Evolutionary conservation across 2,797 vertebrate species (phyloP).

Genomic region (Lepilemur septentrionalis): DNA sequence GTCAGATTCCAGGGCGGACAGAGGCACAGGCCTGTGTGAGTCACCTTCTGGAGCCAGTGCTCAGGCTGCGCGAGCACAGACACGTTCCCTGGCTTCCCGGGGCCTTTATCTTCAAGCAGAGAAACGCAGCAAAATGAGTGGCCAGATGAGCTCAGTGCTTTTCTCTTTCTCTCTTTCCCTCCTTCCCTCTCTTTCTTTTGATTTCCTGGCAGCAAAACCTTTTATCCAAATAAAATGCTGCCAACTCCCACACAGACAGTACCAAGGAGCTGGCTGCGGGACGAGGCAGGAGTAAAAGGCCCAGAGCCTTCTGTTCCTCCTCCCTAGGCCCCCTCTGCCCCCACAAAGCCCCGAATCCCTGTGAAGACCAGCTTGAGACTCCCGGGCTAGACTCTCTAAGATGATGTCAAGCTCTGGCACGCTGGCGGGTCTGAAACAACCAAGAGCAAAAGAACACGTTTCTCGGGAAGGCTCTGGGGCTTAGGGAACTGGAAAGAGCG

Average conservation of each 20-base stretch:
- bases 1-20: neutral
- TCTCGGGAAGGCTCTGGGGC: neutral
- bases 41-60: neutral
- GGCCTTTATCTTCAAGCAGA: neutral
- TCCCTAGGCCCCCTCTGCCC: neutral
- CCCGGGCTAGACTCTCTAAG: neutral
- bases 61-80: neutral
- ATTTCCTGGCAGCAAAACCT: neutral
- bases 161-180: neutral
- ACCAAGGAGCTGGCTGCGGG: neutral
- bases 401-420: fast-evolving
- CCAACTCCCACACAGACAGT: neutral
- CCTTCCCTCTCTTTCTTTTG: neutral
- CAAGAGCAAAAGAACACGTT: neutral
- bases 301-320: neutral
- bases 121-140: neutral
- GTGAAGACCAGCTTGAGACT: neutral
- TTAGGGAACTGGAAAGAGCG: neutral
- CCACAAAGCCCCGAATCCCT: neutral
- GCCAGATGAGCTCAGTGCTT: neutral
- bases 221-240: neutral
- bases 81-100: neutral
- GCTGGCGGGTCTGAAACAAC: neutral
- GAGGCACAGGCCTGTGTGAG: fast-evolving
- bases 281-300: neutral